phyloP scores from a whole-genome alignment of 2,113 vertebrate species.

The human (Homo sapiens) region GRCh38 chr12:83516001-83516500 shows the following conservation, averaged over 20 bases:
- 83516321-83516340: neutral
- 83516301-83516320: neutral
- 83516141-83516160: neutral
- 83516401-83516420: neutral
- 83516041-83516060: slow-evolving; percentile 15
- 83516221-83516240: neutral
- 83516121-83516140: neutral
- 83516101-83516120: neutral
- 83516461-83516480: neutral
- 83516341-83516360: neutral
- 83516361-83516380: neutral
- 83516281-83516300: neutral
- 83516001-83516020: neutral
- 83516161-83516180: neutral
- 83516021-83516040: neutral
- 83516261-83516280: neutral
- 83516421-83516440: neutral
- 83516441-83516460: neutral
- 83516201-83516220: neutral
- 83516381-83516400: neutral
- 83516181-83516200: neutral
- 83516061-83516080: neutral
- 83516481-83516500: neutral
- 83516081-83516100: neutral
- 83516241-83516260: neutral